A percentile compares a stretch with the other conserved stretches of the same genome.
Conservation (phyloP, 2,888 invertebrate species). For the Eristalis tenax region DNA sequence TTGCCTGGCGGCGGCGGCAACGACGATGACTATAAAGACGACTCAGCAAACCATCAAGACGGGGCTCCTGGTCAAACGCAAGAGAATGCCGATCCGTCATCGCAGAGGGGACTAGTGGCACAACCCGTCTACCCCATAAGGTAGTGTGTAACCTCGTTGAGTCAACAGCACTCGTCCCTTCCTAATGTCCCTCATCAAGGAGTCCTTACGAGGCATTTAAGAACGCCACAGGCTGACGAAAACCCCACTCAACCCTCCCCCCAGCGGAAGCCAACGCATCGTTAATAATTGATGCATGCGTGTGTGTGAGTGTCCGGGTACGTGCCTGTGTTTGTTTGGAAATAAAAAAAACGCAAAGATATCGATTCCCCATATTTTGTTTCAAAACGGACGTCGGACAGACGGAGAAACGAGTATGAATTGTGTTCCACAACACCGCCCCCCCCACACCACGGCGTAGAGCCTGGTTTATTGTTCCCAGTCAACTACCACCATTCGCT, state of each 20-base stretch:
- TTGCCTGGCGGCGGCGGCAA: slow-evolving; percentile 27
- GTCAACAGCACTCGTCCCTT: slow-evolving; percentile 39
- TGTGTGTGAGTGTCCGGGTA: slow-evolving; percentile 4
- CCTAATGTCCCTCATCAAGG: slow-evolving; percentile 39
- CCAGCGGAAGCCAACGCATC: slow-evolving; percentile 38
- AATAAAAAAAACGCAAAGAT: slow-evolving; percentile 12
- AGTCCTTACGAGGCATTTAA: slow-evolving; percentile 55
- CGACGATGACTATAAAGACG: not conserved
- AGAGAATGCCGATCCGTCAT: slow-evolving; percentile 17
- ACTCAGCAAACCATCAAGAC: not conserved
- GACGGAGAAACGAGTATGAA: slow-evolving; percentile 11
- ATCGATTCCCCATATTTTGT: slow-evolving; percentile 37
- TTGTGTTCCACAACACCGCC: not conserved
- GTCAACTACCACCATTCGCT: slow-evolving; percentile 1
- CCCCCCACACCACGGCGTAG: not conserved
- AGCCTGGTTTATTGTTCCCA: slow-evolving; percentile 30
- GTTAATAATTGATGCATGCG: slow-evolving; percentile 66
- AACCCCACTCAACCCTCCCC: not conserved
- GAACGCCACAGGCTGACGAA: slow-evolving; percentile 40
- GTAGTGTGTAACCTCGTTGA: slow-evolving; percentile 17
- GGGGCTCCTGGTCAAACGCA: slow-evolving; percentile 33
- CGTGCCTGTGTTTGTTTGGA: slow-evolving; percentile 1
- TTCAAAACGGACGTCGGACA: slow-evolving; percentile 14
- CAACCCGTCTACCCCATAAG: slow-evolving; percentile 40
- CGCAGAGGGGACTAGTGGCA: slow-evolving; percentile 13